Conservation (phyloP, 2,888 invertebrate species). For the Yponomeuta sedellus region DNA sequence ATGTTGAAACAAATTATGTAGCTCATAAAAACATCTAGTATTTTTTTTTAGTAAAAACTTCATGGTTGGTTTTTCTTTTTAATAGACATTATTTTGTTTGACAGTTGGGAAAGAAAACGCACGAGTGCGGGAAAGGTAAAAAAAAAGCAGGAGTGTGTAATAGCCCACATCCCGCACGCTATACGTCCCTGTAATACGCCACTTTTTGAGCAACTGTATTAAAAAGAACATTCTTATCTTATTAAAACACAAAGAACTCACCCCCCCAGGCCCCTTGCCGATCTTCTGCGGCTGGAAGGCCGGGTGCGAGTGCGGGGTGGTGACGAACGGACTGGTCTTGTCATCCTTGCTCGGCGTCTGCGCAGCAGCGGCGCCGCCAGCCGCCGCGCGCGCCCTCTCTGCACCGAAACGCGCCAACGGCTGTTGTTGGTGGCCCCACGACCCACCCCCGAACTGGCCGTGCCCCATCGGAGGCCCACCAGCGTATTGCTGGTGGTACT, state of each 20-base stretch:
- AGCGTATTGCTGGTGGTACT: conserved; percentile 72
- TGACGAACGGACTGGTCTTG: conserved; percentile 90
- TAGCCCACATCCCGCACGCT: too few relatives aligned
- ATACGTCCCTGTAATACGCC: too few relatives aligned
- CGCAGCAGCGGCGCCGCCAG: conserved; percentile 30
- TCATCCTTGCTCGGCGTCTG: conserved; percentile 69
- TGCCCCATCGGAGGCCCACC: conserved; percentile 43
- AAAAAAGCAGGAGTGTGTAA: too few relatives aligned
- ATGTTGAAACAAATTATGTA: too few relatives aligned
- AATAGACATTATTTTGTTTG: too few relatives aligned
- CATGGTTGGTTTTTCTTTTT: too few relatives aligned
- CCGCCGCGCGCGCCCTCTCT: conserved; percentile 59
- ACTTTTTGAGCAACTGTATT: too few relatives aligned
- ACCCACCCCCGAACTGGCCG: conserved; percentile 37
- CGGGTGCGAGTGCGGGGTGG: conserved; percentile 93
- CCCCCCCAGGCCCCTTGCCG: conserved; percentile 81
- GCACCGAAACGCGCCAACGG: conserved; percentile 65
- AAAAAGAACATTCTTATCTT: too few relatives aligned
- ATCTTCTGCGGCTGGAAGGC: conserved; percentile 96
- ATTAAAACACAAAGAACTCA: conserved; percentile 40
- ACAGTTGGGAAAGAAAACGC: too few relatives aligned
- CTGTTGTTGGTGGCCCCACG: conserved; percentile 50
- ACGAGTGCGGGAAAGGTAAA: too few relatives aligned
- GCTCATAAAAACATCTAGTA: too few relatives aligned
- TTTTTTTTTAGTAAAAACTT: too few relatives aligned